phyloP scores from a whole-genome alignment of 2,113 vertebrate species.

The Romanogobio albipinnatus region DNA sequence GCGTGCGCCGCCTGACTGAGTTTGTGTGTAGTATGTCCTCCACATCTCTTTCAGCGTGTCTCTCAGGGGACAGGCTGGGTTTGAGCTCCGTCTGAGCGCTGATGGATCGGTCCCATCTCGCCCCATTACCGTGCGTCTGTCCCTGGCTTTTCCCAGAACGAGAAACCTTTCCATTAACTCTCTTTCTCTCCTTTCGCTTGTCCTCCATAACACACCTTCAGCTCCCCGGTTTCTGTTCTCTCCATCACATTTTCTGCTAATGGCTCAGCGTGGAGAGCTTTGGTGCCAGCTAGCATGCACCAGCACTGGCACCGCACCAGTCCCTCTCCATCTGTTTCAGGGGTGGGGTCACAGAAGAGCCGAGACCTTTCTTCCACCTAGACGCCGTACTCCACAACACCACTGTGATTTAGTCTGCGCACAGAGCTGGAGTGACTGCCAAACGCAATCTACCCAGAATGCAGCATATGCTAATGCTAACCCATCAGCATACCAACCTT shows the following conservation, averaged over 20 bases:
- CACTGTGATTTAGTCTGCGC: background rate
- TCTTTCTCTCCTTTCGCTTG: slow-evolving; percentile 23
- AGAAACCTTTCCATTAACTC: slow-evolving; percentile 59
- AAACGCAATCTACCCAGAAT: background rate
- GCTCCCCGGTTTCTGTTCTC: slow-evolving; percentile 7
- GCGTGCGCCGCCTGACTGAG: background rate
- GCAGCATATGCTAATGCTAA: slow-evolving; percentile 30
- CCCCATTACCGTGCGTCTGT: slow-evolving; percentile 45
- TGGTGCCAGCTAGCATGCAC: slow-evolving; percentile 26
- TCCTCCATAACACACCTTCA: slow-evolving; percentile 22
- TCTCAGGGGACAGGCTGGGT: slow-evolving; percentile 33
- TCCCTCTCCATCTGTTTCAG: slow-evolving; percentile 59
- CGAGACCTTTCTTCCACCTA: slow-evolving; percentile 8
- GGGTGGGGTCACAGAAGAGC: slow-evolving; percentile 33
- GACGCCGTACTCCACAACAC: slow-evolving; percentile 12
- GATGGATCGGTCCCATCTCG: slow-evolving; percentile 51
- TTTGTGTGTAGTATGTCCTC: slow-evolving; percentile 49
- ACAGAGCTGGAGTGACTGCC: background rate
- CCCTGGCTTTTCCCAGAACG: slow-evolving; percentile 23
- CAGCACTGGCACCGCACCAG: slow-evolving; percentile 8
- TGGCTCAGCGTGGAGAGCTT: slow-evolving; percentile 29
- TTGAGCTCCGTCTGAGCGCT: slow-evolving; percentile 25
- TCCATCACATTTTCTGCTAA: background rate
- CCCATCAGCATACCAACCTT: background rate
- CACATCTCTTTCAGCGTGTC: slow-evolving; percentile 28